Base-by-base conservation (phyloP, 2,797 vertebrate species). In the Clarias pachynema region DNA sequence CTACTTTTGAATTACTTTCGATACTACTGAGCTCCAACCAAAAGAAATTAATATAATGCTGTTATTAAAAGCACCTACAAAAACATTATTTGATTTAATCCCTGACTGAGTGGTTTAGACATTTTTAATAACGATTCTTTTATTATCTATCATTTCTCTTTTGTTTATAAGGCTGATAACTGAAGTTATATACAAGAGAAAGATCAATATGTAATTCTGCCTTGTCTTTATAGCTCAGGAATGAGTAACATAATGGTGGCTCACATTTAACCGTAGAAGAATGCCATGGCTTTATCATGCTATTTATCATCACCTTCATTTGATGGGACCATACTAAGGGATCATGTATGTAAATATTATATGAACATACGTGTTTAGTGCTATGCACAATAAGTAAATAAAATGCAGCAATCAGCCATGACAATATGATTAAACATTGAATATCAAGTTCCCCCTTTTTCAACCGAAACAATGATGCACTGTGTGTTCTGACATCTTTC, bases 121-220 rank as follows among this genome's bases (percentile, higher is more conserved):
- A 66, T 72, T 65, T 77, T 73, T 63, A 40, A 60, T 73, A 69
- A 65, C 22, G 60, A 73, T 73, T 26, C 37, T 37, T 24, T 72
- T 74, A 75, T 15, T 80, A 66, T 69, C 63, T 83, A 65, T 86
- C 69, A 86, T 79, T 60, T 56, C 22, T 82, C 57, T 84, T 18
- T 77, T 70, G 57, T 72, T 78, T 22, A 53, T 34, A 82, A 87
- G 65, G 66, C 59, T 74, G 44, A 63, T 37, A 56, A 74, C 31
- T 75, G 44, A 66, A 80, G 70, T 40, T 70, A 84, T 81, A 68
- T 22, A 29, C 56, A 65, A 53, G 62, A 81, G 53, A 62, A 75
- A 70, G 83, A 88, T 88, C 81, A 83, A 90, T 86, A 86, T 68
- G 77, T 74, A 78, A 84, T 87, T 85, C 70, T 6, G 80, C 22